Evolutionary conservation across 1,140 invertebrate genomes (phyloP), one percentile per base, ranked within the genome.

Genomic region (Drosophila punjabiensis): DNA sequence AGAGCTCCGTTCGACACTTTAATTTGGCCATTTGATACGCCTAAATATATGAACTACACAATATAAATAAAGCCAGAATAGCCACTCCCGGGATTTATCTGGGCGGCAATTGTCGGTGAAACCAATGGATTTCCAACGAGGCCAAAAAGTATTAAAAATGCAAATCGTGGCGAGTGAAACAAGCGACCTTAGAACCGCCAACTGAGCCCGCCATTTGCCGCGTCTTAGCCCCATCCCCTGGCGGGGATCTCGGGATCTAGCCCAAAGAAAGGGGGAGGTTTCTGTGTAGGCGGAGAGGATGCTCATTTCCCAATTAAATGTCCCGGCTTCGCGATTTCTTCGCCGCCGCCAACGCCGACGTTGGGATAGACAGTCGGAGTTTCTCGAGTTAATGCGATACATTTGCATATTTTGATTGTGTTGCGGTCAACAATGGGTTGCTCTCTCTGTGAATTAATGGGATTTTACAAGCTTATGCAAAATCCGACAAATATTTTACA

Each of bases 331-430:
- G 70, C 65, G 66, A 73, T 90, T 89, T 77, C 76, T 86, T 89
- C 53, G 67, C 52, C 74, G 62, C 20, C 55, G 32, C 32, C 53
- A 28, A 9, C 48, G 30, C 16, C 50, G 50, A n/a, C 50, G 33
- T 16, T 33, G 55, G 55, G 20, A 56, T 56, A 56, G 55, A 56
- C 55, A 56, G 55, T 56, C 13, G 73, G 64, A 81, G 73, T 84
- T 88, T 81, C 81, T 66, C 84, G 83, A 92, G 79, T 92, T 92
- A 92, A 92, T 92, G 89, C 89, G 84, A 91, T 91, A 91, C 89
- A 91, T 91, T 91, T 91, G 89, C 89, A 91, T 91, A 91, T 91
- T 91, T 91, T 91, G 89, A 91, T 91, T 91, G 84, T 89, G 86
- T 90, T 89, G 86, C 82, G 86, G 86, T 89, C 86, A 89, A 90